Evolutionary conservation across 2,797 vertebrate species (phyloP).

Genomic region (Hypotaenidia philippensis): DNA sequence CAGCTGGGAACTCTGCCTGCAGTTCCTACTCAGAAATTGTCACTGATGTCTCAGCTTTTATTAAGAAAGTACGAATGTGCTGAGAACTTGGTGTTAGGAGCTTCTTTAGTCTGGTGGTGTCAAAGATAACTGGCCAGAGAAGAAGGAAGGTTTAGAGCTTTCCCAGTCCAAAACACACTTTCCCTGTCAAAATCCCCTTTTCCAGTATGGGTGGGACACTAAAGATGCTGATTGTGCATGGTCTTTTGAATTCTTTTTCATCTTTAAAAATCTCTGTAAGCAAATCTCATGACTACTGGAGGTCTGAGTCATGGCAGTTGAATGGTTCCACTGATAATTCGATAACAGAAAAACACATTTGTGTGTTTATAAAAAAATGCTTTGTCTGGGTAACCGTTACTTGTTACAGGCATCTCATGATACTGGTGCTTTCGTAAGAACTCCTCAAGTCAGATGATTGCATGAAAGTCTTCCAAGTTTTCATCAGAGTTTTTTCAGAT

Average conservation of each 20-base stretch:
- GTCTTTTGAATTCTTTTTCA: background rate
- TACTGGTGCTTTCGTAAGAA: background rate
- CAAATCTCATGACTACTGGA: background rate
- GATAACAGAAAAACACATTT: background rate
- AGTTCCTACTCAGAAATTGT: accelerated
- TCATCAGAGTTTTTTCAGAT: background rate
- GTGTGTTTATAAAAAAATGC: background rate
- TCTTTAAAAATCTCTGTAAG: background rate
- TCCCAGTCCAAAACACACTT: no score
- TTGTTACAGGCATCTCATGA: background rate
- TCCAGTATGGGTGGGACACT: accelerated
- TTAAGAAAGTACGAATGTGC: accelerated
- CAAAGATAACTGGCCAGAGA: background rate
- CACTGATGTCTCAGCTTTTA: accelerated
- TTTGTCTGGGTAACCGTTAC: background rate
- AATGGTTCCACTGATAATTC: background rate
- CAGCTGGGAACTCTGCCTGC: accelerated
- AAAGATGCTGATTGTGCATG: accelerated
- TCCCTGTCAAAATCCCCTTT: background rate
- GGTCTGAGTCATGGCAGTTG: background rate
- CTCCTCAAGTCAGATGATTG: background rate
- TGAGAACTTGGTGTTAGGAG: background rate
- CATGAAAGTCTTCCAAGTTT: background rate
- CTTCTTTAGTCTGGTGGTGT: accelerated
- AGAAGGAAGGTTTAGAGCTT: background rate